Evolutionary conservation across 2,113 vertebrate genomes (phyloP), one percentile per base, ranked within the genome.

Genomic region (Notechis scutatus): DNA sequence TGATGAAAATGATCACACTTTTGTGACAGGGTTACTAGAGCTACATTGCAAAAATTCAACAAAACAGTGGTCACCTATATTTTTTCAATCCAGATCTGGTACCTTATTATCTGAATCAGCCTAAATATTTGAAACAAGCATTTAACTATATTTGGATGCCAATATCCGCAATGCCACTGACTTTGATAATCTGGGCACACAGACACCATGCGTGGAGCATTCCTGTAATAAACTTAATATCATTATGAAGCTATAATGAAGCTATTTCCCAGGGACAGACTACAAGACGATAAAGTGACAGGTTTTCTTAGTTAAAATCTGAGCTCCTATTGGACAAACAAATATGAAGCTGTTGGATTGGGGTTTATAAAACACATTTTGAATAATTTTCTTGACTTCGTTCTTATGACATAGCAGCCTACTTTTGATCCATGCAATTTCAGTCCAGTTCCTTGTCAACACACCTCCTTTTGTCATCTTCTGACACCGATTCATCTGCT

Each of bases 381-480:
- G 0, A 81, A 81, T 0, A 45, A 39, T n/a, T 52, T 0, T 52
- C 57, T 15, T 23, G 4, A 34, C 89, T 50, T 11, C 56, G 39
- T 55, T 52, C 24, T 88, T 24, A 12, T 42, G 57, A 92, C 87
- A 45, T 69, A 90, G 69, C 57, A 69, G 85, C 52, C 47, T 4
- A 4, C 9, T 87, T 39, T 57, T 56, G 18, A 52, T 15, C 5
- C 64, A 10, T 88, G 2, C 69, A 90, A 94, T 91, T 59, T 94
- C 34, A 9, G n/a, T 56, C 91, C 74, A 88, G 92, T 56, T 29
- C 20, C 86, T 4, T 92, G 21, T 42, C 88, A 86, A 98, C 97
- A 3, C 97, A 99, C 99, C 98, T 98, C 97, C 98, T 98, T 98
- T 99, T 99, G 97, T 99, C 99, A 95, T 99, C 99, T 93, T 99